Evolutionary conservation across 1,140 invertebrate genomes (phyloP), one percentile per base, ranked within the genome.

Genomic region (Andrena cerasifolii): DNA sequence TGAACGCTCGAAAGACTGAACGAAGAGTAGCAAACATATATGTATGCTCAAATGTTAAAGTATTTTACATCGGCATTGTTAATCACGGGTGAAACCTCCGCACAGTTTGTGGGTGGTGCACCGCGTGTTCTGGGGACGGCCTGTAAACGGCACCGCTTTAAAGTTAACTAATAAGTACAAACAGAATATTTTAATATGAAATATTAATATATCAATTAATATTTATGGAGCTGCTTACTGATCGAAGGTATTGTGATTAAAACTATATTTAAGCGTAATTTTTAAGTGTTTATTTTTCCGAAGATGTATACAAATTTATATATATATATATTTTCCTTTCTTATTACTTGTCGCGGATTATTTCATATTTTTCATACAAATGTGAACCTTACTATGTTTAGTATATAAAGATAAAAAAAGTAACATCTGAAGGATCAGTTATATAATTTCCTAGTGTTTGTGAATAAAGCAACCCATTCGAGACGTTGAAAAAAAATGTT

Each of bases 321-420:
- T 75, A 79, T 68, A 43, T 79, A 66, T n/a, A 5, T 76, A 62
- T 24, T 61, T 45, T 62, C 49, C n/a, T 80, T 79, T 75, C 66
- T 83, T 83, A 80, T 77, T 83, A 83, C 21, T 70, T 26, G 51
- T 53, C 51, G 61, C 68, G 31, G 33, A 78, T 83, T 80, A 76
- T 65, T 66, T 51, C 68, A 54, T 24, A 73, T 84, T 66, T 47
- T 68, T 80, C 36, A 78, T 80, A 84, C 43, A 81, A 85, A 84
- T 84, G 54, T 51, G 84, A 78, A 78, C 61, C 43, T 84, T 78
- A 80, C 80, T 24, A 72, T n/a, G 21, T 33, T 78, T 65, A 63
- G 31, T 81, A 66, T 85, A 85, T 47, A 81, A 78, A 81, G 73
- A 84, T 84, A 84, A 62, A 84, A 80, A 81, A 84, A 83, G 47